A percentile compares a stretch with the other conserved stretches of the same genome.
Conservation (phyloP, 2,888 invertebrate genomes). For the Diarsia rubi region DNA sequence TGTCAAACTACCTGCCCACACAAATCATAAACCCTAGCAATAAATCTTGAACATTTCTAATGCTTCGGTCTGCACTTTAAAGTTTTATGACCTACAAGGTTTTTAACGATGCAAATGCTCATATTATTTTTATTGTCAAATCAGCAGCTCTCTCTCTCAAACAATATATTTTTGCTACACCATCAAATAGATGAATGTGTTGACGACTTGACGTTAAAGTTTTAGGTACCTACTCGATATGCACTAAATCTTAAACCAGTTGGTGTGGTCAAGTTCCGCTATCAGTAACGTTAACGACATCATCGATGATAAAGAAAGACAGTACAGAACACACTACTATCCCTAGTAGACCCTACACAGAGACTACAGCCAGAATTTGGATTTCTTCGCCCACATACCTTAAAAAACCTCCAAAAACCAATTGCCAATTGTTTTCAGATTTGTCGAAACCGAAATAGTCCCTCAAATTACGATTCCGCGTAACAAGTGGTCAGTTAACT, state of each 20-base stretch:
- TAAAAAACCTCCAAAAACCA: conserved; percentile 21
- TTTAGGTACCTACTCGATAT: too few relatives aligned
- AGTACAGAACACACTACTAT: too few relatives aligned
- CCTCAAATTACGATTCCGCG: conserved; percentile 53
- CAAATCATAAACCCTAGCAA: conserved; percentile 21
- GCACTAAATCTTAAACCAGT: too few relatives aligned
- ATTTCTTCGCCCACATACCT: too few relatives aligned
- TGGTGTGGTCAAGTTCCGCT: too few relatives aligned
- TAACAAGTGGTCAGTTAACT: conserved; percentile 62
- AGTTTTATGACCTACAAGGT: background rate
- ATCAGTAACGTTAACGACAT: too few relatives aligned
- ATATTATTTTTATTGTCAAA: background rate
- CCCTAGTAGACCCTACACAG: too few relatives aligned
- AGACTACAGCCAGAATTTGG: too few relatives aligned
- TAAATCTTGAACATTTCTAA: conserved; percentile 1
- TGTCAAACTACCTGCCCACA: conserved; percentile 21
- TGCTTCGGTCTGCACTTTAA: too few relatives aligned
- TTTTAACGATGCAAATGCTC: background rate
- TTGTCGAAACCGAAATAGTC: conserved; percentile 47
- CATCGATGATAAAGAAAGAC: too few relatives aligned
- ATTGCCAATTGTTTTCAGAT: conserved; percentile 36
- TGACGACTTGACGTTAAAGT: background rate
- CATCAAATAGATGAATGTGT: background rate
- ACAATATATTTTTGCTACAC: background rate
- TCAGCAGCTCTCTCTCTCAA: background rate